Evolutionary conservation across 2,888 invertebrate species (phyloP).

Genomic region (Acleris emargana): DNA sequence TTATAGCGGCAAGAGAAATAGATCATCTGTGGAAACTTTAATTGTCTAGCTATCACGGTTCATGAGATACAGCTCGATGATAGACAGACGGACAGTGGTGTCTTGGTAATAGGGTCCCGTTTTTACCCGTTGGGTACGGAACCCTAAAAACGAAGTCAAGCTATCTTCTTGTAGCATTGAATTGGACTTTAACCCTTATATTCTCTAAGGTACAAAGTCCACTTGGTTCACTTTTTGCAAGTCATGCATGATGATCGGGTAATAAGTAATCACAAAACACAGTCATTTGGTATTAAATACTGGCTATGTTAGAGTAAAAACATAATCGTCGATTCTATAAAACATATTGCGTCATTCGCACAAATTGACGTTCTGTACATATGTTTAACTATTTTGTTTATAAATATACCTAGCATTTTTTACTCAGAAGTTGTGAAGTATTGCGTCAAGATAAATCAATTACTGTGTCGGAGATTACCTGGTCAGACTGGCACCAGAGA

Average conservation of each 20-base stretch:
- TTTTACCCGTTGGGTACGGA: too few species aligned
- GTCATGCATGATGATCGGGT: constrained; percentile 24
- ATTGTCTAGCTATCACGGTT: too few species aligned
- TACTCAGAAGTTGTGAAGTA: too few species aligned
- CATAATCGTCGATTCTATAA: constrained; percentile 10
- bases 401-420: neutral
- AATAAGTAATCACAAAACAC: constrained; percentile 20
- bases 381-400: neutral
- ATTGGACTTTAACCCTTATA: constrained; percentile 18
- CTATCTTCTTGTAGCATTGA: neutral
- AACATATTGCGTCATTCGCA: constrained; percentile 11
- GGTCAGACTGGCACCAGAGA: too few species aligned
- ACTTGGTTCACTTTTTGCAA: constrained; percentile 13
- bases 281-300: constrained; percentile 26
- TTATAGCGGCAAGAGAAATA: too few species aligned
- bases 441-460: too few species aligned
- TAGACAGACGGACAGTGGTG: too few species aligned
- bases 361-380: constrained; percentile 9
- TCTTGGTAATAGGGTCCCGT: too few species aligned
- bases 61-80: too few species aligned
- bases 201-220: constrained; percentile 21
- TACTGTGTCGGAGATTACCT: too few species aligned
- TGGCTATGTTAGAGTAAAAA: constrained; percentile 11
- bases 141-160: constrained; percentile 1
- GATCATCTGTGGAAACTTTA: too few species aligned